phyloP scores from a whole-genome alignment of 2,797 vertebrate species.

The Thripadectes ignobilis region DNA sequence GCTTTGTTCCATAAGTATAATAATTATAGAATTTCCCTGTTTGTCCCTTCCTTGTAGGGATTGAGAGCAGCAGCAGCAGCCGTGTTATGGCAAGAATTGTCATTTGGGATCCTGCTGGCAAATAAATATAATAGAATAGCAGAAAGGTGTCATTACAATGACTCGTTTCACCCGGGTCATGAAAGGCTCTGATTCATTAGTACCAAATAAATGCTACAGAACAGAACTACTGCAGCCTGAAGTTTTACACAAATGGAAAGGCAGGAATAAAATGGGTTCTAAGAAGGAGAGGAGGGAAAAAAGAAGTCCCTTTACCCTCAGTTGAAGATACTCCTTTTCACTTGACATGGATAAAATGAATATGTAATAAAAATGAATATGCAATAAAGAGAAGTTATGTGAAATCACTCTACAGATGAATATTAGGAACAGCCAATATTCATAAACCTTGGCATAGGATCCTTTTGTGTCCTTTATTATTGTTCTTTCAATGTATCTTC shows the following conservation, averaged over 20 bases:
- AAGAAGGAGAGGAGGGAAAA: background rate
- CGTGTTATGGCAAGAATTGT: background rate
- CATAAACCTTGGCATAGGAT: background rate
- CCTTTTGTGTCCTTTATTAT: background rate
- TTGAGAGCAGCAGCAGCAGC: background rate
- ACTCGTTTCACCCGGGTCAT: background rate
- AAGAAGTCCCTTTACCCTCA: background rate
- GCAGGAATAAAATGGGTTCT: background rate
- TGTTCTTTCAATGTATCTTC: background rate
- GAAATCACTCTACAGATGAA: background rate
- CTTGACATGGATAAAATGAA: background rate
- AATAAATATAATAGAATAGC: background rate
- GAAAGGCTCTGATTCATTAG: slow-evolving; percentile 32
- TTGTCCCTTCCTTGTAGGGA: background rate
- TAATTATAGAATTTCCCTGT: background rate
- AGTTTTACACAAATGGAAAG: background rate
- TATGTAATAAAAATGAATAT: background rate
- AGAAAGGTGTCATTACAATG: background rate
- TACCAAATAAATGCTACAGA: background rate
- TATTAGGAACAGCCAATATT: background rate
- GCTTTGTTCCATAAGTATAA: background rate
- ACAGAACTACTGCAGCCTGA: background rate
- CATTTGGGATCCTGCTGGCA: slow-evolving; percentile 38
- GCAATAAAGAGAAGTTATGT: background rate
- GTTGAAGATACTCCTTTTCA: background rate